Evolutionary conservation across 2,797 vertebrate genomes (phyloP), one percentile per base, ranked within the genome.

Genomic region (Euphonia xanthogaster): DNA sequence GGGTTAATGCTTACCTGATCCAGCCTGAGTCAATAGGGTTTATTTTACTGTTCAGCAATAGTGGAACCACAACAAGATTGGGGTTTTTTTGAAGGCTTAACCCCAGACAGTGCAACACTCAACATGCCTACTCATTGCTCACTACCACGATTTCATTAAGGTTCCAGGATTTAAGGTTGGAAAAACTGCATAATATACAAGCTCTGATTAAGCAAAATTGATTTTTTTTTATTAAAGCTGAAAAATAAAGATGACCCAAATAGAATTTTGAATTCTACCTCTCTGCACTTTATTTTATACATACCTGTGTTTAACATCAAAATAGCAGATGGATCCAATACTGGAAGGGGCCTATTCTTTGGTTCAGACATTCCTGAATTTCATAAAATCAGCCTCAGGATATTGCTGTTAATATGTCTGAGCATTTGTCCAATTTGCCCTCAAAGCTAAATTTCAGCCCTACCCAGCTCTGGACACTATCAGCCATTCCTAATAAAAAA

Each of bases 241-340:
- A 71, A 83, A 94, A 67, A 18, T n/a, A 67, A 79, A 83, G 48
- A 44, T 58, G n/a, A 53, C 9, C 7, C 12, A 27, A 91, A 63
- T 5, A 91, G 47, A 77, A 88, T 75, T 91, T 58, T 72, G 28
- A 71, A 84, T 72, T 24, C 15, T 67, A 37, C 10, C 4, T 75
- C 57, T 81, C 67, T 67, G 10, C 23, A 53, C 31, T 86, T 75
- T 75, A 39, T 93, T 94, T 86, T 77, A 62, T 63, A 12, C 12
- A 5, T 91, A 83, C 61, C 50, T 93, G 22, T 62, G 21, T 86
- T 90, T 92, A 84, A 44, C 47, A 88, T 93, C 58, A 78, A 81
- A 93, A 75, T n/a, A 92, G 66, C 92, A 96, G 92, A 86, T 92
- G 76, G 79, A 88, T 90, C 54, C 39, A 94, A 48, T 86, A 77